Percentiles rank a stretch among this genome's conserved stretches.
phyloP scores from a whole-genome alignment of 2,797 vertebrate genomes.

The Melanotaenia pygmaea region DNA sequence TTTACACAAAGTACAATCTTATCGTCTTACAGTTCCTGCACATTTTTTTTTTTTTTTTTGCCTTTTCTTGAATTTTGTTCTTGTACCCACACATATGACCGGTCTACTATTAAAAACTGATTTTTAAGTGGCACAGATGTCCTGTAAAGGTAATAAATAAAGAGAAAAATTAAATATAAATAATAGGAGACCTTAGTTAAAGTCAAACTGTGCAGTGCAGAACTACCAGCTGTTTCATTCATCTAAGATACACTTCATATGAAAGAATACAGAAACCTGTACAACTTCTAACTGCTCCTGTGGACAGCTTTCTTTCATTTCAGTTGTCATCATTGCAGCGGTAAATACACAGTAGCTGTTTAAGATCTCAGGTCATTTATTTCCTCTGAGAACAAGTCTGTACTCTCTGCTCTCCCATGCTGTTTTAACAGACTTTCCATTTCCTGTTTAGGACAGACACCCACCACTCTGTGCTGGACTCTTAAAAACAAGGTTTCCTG shows the following conservation, averaged over 20 bases:
- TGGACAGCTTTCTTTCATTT: neutral
- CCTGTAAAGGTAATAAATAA: no score
- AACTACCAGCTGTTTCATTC: neutral
- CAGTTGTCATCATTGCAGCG: neutral
- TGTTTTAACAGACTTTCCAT: conserved; percentile 77
- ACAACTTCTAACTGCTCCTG: neutral
- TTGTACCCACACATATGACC: no score
- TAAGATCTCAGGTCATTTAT: conserved; percentile 27
- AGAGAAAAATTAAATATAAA: no score
- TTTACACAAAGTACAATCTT: no score
- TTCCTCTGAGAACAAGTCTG: conserved; percentile 71
- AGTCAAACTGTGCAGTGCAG: no score
- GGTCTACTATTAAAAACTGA: no score
- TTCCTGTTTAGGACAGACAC: conserved; percentile 71
- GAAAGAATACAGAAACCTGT: no score
- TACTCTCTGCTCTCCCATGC: conserved; percentile 65
- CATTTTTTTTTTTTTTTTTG: no score
- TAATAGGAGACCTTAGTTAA: no score
- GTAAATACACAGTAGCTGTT: conserved; percentile 27
- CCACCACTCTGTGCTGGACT: conserved; percentile 10
- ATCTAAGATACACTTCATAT: neutral
- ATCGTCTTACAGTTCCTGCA: no score
- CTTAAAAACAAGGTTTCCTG: conserved; percentile 22
- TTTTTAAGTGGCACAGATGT: no score
- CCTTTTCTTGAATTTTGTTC: no score